Evolutionary conservation across 2,113 vertebrate genomes (phyloP), one percentile per base, ranked within the genome.

Genomic region (Scartelaos histophorus): DNA sequence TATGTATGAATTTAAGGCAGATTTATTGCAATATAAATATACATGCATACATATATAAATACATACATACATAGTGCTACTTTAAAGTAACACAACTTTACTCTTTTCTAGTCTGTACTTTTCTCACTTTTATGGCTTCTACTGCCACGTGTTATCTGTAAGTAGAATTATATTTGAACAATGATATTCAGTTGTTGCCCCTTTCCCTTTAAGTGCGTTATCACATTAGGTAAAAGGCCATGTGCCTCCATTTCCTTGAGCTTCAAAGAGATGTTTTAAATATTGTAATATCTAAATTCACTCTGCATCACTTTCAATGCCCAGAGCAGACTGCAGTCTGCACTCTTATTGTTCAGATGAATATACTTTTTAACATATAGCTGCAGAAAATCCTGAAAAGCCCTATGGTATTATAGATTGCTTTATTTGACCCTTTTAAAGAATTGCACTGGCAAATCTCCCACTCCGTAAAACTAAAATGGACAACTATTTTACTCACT

Each of bases 381-480:
- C 67, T 54, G 24, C 43, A 22, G 54, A 24, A 70, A 72, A 71
- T 43, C 22, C 7, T 60, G 9, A 79, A 46, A 62, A 57, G 9
- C 22, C 51, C 51, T 60, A 73, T 70, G 13, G 54, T 58, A 34
- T 64, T 47, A 54, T 34, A 29, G 70, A 45, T 43, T 82, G 45
- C 70, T 76, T 53, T 64, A 74, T 54, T 66, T 45, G 66, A 21
- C 62, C 29, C 74, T 79, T 47, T 68, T 66, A 67, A 76, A 70
- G 76, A 67, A 71, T 62, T 72, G 25, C 64, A 21, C 56, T 21
- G 12, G 60, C 47, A 77, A 79, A 78, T 71, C 71, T 67, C 54
- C 13, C 3, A 17, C 67, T 69, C 46, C 61, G 64, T 70, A n/a
- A 62, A 47, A 35, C 54, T 71, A 71, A 82, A 75, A 64, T 66